Percentiles rank a stretch among this genome's conserved stretches.
phyloP scores from a whole-genome alignment of 2,797 vertebrate species.

The Micromesistius poutassou region DNA sequence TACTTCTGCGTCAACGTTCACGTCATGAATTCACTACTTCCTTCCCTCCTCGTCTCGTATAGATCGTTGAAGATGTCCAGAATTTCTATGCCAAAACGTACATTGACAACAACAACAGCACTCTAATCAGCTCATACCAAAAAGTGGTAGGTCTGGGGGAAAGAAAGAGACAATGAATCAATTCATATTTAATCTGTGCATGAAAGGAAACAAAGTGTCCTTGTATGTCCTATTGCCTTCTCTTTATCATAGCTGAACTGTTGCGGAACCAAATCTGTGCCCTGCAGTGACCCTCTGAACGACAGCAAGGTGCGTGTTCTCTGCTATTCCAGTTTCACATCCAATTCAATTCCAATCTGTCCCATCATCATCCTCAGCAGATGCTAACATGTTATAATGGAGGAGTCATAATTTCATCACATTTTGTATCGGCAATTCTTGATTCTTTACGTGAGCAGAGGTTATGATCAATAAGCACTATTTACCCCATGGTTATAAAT shows the following conservation, averaged over 20 bases:
- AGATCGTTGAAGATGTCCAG: slow-evolving; percentile 88
- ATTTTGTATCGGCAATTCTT: neutral
- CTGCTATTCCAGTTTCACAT: neutral
- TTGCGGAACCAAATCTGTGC: slow-evolving; percentile 53
- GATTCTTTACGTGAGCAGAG: neutral
- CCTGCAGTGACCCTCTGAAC: slow-evolving; percentile 30
- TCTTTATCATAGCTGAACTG: slow-evolving; percentile 65
- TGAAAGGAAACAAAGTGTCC: too few relatives aligned
- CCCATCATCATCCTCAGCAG: neutral
- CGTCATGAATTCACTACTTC: neutral
- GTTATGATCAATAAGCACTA: neutral
- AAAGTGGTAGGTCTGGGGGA: slow-evolving; percentile 74
- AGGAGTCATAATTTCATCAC: neutral
- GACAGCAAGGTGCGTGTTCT: slow-evolving; percentile 52
- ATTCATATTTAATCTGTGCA: neutral
- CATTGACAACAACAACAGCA: slow-evolving; percentile 61
- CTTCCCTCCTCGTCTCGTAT: slow-evolving; percentile 6
- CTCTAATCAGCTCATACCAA: slow-evolving; percentile 74
- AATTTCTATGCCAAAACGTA: slow-evolving; percentile 79
- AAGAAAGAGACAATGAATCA: neutral
- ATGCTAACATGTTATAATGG: neutral
- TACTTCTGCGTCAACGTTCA: neutral
- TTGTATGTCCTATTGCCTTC: slow-evolving; percentile 5
- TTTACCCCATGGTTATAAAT: neutral
- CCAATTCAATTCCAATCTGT: neutral